These are phyloP conservation scores for Empidonax alnorum DNA, from an alignment of 2,113 vertebrate genomes.

Conservation along the genomic window DNA sequence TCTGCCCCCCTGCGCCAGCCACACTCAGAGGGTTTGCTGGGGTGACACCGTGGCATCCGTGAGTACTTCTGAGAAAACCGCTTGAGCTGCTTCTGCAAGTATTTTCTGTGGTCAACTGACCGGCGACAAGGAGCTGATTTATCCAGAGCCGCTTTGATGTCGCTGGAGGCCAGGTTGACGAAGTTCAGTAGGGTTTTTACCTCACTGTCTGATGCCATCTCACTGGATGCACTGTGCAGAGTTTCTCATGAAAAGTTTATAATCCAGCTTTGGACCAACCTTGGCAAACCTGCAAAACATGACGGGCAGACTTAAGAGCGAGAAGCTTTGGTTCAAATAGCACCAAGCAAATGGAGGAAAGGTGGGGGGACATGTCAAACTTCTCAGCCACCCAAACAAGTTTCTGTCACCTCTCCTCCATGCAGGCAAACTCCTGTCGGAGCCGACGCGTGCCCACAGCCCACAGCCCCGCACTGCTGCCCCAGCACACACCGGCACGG, in stretches of 20 bases:
- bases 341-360: background rate
- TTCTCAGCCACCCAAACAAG: background rate
- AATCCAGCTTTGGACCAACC: background rate
- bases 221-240: background rate
- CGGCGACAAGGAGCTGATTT: conserved; percentile 96
- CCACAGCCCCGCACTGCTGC: background rate
- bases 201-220: conserved; percentile 95
- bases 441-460: background rate
- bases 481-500: background rate
- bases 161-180: conserved; percentile 96
- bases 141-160: conserved; percentile 97
- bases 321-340: background rate
- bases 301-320: background rate
- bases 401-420: fast-evolving
- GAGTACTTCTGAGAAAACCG: conserved; percentile 95
- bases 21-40: conserved; percentile 74
- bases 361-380: background rate
- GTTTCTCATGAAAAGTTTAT: conserved; percentile 74
- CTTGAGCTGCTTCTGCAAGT: conserved; percentile 97
- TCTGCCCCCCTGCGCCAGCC: conserved; percentile 65
- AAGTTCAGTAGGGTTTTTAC: conserved; percentile 98
- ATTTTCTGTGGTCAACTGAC: conserved; percentile 97
- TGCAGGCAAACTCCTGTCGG: fast-evolving
- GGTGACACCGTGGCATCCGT: conserved; percentile 84
- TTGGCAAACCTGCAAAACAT: background rate